phyloP scores from a whole-genome alignment of 1,140 invertebrate genomes.

The Drosophila pruinosa region DNA sequence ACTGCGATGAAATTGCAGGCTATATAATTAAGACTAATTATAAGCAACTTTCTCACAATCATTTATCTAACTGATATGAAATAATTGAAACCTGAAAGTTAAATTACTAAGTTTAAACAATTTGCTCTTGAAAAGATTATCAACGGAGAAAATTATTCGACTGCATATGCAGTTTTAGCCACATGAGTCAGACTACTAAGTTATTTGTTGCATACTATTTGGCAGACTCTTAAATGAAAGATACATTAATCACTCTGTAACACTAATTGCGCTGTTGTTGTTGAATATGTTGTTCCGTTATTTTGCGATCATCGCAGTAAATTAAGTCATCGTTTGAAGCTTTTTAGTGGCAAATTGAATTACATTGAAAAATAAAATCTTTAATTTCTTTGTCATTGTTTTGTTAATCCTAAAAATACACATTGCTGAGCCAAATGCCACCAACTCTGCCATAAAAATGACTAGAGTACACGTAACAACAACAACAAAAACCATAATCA shows the following conservation, averaged over 20 bases:
- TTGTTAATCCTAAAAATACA: neutral
- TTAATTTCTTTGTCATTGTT: slow-evolving; percentile 14
- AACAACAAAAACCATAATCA: slow-evolving; percentile 22
- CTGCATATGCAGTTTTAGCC: too few relatives aligned
- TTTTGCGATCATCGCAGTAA: slow-evolving; percentile 11
- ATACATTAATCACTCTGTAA: slow-evolving; percentile 59
- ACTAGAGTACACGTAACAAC: slow-evolving; percentile 66
- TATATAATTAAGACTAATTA: too few relatives aligned
- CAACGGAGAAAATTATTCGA: too few relatives aligned
- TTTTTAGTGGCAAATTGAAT: slow-evolving; percentile 35
- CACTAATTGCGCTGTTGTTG: too few relatives aligned
- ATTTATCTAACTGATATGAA: too few relatives aligned
- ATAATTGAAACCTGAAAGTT: too few relatives aligned
- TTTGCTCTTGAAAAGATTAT: too few relatives aligned
- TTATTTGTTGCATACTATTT: slow-evolving; percentile 65
- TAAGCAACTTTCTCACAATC: too few relatives aligned
- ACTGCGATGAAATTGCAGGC: too few relatives aligned
- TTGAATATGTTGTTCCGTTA: too few relatives aligned
- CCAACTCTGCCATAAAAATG: slow-evolving; percentile 65
- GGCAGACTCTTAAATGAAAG: slow-evolving; percentile 54
- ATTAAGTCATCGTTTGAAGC: slow-evolving; percentile 38
- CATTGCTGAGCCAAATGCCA: slow-evolving; percentile 51
- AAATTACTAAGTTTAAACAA: too few relatives aligned
- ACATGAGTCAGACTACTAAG: slow-evolving; percentile 29
- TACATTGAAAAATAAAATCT: slow-evolving; percentile 37